Evolutionary conservation across 2,888 invertebrate species (phyloP), one percentile per base, ranked within the genome.

Genomic region (Drosophila mulleri): DNA sequence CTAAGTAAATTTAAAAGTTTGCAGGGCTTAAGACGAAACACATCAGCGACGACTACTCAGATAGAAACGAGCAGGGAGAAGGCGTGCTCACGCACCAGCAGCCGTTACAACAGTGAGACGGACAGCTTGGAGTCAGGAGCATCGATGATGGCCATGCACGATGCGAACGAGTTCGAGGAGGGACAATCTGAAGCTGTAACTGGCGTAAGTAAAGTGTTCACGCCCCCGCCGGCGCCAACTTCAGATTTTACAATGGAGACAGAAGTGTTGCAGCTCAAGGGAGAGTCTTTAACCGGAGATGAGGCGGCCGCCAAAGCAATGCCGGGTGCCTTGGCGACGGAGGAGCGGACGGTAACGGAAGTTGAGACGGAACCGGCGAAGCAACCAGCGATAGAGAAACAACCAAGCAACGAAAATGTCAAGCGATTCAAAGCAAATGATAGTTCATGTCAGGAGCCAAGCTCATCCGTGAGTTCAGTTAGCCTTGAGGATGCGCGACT

Each of bases 1-100:
- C 59, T 90, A 3, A 77, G 67, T 57, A 88, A 89, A 58, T 88
- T 91, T 29, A 72, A 69, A 3, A 87, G 72, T 35, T 69, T 83
- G 37, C 88, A 84, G 56, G 56, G 52, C 9, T 37, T 89, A 9
- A 82, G 59, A 52, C 58, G 45, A 41, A 48, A 14, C n/a, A 41
- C 57, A 45, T 11, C 20, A 35, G 12, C 32, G 7, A 8, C 26
- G 7, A 11, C n/a, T 23, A n/a, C 1, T 7, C 60, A 45, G 20
- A 35, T 2, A 20, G 37, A 5, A 3, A n/a, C 14, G 57, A 5
- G 18, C 12, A 6, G 0, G 6, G 12, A 47, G 14, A 64, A 9
- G 32, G n/a, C 52, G 20, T 29, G 23, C 5, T 32, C 18, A 1
- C 75, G 66, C 4, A n/a, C 20, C 4, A 64, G 29, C 45, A 67